Evolutionary conservation across 1,140 invertebrate species (phyloP).

Genomic region (Phymorhynchus buccinoides): DNA sequence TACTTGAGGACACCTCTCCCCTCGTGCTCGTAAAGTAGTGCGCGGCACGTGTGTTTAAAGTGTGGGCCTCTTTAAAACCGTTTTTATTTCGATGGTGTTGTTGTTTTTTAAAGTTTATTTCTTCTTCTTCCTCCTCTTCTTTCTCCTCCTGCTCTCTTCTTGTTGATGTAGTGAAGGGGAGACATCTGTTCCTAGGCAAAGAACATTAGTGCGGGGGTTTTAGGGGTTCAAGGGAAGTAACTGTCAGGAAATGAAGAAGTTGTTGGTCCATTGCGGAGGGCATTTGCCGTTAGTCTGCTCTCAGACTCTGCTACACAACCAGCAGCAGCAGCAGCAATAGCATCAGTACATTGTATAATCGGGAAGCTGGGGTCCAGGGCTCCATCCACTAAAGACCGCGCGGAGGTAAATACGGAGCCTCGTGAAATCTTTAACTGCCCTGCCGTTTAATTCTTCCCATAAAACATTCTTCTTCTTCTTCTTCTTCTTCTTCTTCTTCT

Average conservation of each 20-base stretch:
- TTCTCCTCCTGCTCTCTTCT: not conserved
- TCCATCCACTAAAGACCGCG: not conserved
- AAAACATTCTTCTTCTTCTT: not conserved
- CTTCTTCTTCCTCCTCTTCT: not conserved
- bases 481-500: not conserved
- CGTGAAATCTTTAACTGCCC: not conserved
- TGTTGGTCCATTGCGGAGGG: conserved; percentile 24
- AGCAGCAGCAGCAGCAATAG: not conserved
- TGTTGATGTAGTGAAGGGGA: not conserved
- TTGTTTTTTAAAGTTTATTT: not conserved
- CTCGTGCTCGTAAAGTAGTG: not conserved
- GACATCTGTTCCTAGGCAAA: conserved; percentile 26
- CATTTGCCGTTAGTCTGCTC: too few relatives aligned
- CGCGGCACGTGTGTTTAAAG: conserved; percentile 16
- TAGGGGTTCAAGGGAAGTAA: conserved; percentile 30
- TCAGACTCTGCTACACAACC: not conserved
- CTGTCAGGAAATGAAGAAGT: conserved; percentile 31
- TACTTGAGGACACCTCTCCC: conserved; percentile 27
- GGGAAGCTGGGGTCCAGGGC: not conserved
- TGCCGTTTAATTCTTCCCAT: conserved; percentile 6
- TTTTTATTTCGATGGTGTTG: not conserved
- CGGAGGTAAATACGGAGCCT: not conserved
- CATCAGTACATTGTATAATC: too few relatives aligned
- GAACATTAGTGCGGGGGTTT: conserved; percentile 21
- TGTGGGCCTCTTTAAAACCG: not conserved